These are phyloP conservation scores for Poecilia velifera DNA, from an alignment of 2,797 vertebrate genomes.

Conservation along the genomic window DNA sequence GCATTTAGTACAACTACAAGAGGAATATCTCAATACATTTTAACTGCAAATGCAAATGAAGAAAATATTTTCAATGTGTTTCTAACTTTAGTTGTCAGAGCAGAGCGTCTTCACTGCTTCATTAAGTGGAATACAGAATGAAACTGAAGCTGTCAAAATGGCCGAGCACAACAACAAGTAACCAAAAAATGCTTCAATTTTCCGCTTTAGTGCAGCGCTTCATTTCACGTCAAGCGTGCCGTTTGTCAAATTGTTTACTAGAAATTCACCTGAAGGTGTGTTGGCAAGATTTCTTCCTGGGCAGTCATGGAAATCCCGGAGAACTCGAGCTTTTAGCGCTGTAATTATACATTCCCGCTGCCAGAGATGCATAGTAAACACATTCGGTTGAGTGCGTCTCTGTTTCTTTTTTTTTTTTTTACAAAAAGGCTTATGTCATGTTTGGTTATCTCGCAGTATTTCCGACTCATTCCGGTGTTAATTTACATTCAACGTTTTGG, in stretches of 20 bases:
- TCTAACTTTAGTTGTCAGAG: background rate
- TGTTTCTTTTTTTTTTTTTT: background rate
- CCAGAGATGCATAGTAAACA: background rate
- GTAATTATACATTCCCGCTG: background rate
- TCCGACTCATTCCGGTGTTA: background rate
- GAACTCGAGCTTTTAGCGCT: background rate
- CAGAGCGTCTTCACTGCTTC: background rate
- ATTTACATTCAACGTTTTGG: background rate
- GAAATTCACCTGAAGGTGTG: background rate
- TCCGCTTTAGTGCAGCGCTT: background rate
- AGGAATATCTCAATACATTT: background rate
- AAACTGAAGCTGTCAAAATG: background rate
- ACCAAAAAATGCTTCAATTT: background rate
- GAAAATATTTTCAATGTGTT: background rate
- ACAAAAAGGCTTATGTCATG: background rate
- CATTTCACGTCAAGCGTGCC: background rate
- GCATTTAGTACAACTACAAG: background rate
- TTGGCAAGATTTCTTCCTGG: background rate
- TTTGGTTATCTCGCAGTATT: background rate
- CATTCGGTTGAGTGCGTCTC: too few species aligned
- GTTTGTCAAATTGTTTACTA: background rate
- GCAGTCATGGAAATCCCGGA: background rate
- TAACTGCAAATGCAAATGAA: background rate
- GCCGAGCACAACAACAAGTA: background rate
- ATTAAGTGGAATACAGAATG: background rate